Evolutionary conservation across 2,113 vertebrate species (phyloP).

Genomic region (Hippocampus barbouri): DNA sequence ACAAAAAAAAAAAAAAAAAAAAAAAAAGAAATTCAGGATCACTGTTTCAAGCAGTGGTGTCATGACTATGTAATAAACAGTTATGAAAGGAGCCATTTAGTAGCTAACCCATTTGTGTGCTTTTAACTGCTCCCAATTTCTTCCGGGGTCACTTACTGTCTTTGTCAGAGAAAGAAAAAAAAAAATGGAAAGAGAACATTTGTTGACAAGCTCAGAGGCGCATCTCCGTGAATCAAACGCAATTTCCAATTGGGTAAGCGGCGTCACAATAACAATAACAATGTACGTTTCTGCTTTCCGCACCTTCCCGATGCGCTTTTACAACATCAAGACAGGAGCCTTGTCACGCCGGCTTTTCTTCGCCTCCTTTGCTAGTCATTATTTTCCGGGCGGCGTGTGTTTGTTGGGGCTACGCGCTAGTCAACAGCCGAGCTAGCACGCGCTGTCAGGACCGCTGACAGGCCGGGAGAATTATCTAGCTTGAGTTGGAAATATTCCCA

Average conservation of each 20-base stretch:
- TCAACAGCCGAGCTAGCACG: slow-evolving; percentile 68
- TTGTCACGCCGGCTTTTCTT: slow-evolving; percentile 57
- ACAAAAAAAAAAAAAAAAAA: background rate
- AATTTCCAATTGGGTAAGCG: slow-evolving; percentile 62
- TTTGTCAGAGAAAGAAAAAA: too few relatives aligned
- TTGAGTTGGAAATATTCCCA: slow-evolving; percentile 68
- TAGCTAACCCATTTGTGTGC: background rate
- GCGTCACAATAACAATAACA: slow-evolving; percentile 40
- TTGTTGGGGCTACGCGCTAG: slow-evolving; percentile 38
- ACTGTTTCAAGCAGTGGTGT: too few relatives aligned
- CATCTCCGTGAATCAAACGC: slow-evolving; percentile 58
- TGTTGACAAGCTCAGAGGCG: background rate
- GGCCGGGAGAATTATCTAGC: slow-evolving; percentile 72
- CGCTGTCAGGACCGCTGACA: slow-evolving; percentile 76
- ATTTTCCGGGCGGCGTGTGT: slow-evolving; percentile 70
- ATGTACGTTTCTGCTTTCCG: slow-evolving; percentile 77
- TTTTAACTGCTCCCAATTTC: background rate
- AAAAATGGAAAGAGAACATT: background rate
- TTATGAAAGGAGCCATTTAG: too few relatives aligned
- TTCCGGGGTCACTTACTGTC: too few relatives aligned
- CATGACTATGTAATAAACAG: too few relatives aligned
- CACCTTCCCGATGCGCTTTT: slow-evolving; percentile 68
- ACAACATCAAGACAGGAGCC: slow-evolving; percentile 70
- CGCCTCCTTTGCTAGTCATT: slow-evolving; percentile 72
- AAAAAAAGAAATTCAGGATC: background rate